Conservation (phyloP, 2,888 invertebrate genomes). For the Muscina levida region DNA sequence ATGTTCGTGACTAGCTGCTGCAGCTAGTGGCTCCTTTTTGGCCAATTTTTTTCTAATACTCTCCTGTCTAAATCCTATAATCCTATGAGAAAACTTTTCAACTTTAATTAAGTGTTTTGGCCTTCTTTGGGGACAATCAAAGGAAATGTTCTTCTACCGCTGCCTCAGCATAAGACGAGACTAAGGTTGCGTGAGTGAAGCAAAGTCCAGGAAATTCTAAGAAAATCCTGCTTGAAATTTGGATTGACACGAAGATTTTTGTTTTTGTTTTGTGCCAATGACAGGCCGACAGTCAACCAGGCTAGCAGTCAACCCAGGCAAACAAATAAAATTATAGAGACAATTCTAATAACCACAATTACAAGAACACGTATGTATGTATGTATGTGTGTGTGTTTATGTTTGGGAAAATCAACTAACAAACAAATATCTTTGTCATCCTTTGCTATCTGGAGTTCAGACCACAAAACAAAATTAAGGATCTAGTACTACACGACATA, state of each 20-base stretch:
- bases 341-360: conserved; percentile 56
- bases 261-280: background rate
- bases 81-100: background rate
- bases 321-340: conserved; percentile 25
- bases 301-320: background rate
- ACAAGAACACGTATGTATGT: conserved; percentile 19
- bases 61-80: too few species aligned
- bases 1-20: background rate
- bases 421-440: background rate
- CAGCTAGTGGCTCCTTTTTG: background rate
- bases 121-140: background rate
- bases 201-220: background rate
- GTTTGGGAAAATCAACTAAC: conserved; percentile 1
- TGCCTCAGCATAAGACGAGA: background rate
- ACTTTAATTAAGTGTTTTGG: conserved; percentile 5
- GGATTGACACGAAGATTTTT: conserved; percentile 7
- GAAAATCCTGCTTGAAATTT: background rate
- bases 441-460: background rate
- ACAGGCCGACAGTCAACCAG: conserved; percentile 40
- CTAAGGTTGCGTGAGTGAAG: too few species aligned
- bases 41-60: too few species aligned
- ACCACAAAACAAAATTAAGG: background rate
- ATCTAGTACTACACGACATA: too few species aligned
- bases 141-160: too few species aligned
- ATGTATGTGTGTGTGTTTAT: too few species aligned